These are phyloP conservation scores for Chaenocephalus aceratus DNA, from an alignment of 2,113 vertebrate genomes.

Conservation along the genomic window DNA sequence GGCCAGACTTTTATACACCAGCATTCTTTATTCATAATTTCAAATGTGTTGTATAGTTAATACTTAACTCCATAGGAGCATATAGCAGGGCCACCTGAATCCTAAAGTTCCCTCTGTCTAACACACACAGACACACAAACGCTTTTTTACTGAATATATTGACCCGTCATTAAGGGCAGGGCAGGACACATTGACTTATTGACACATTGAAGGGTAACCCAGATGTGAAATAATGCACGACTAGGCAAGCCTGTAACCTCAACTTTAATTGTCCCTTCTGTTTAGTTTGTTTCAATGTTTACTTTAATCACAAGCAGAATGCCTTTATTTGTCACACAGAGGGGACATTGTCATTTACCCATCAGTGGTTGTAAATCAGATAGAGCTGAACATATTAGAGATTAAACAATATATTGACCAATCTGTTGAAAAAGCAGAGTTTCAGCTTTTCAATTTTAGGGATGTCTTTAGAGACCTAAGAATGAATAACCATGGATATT, in stretches of 20 bases:
- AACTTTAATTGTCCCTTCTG: neutral
- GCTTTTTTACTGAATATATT: neutral
- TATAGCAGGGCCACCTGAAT: constrained; percentile 21
- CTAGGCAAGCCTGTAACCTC: neutral
- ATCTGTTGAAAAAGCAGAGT: neutral
- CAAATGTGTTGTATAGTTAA: constrained; percentile 41
- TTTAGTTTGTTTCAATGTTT: too few relatives aligned
- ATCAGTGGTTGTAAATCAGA: neutral
- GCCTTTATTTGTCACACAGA: too few relatives aligned
- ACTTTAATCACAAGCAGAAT: too few relatives aligned
- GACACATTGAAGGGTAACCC: constrained; percentile 9
- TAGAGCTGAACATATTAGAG: neutral
- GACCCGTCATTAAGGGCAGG: neutral
- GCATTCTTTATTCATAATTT: too few relatives aligned
- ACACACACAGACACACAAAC: constrained; percentile 12
- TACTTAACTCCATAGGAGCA: constrained; percentile 59
- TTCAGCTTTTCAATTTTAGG: neutral
- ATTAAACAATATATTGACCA: neutral
- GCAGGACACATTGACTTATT: neutral
- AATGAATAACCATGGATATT: neutral
- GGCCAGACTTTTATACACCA: too few relatives aligned
- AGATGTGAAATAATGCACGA: neutral
- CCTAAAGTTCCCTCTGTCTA: neutral
- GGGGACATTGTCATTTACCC: too few relatives aligned
- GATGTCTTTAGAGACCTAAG: neutral